phyloP scores from a whole-genome alignment of 2,888 invertebrate species.

The Phyllotreta striolata region DNA sequence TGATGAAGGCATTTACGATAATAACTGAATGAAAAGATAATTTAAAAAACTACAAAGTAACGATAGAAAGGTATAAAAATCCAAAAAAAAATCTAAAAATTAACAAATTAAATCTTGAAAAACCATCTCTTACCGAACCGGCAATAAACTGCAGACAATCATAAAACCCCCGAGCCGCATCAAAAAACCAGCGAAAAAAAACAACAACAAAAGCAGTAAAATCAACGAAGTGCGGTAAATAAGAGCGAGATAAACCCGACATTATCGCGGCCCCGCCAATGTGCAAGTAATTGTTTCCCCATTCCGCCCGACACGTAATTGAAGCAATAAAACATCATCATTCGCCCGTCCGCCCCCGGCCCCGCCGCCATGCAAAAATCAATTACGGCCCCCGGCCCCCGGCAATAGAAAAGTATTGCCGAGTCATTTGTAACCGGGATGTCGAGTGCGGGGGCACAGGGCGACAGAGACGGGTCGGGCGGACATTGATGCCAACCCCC shows the following conservation, averaged over 20 bases:
- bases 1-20: too few relatives aligned
- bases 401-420: slow-evolving; percentile 28
- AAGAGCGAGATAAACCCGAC: background rate
- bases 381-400: slow-evolving; percentile 26
- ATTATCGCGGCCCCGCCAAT: slow-evolving; percentile 11
- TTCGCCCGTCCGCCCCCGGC: slow-evolving; percentile 18
- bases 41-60: too few relatives aligned
- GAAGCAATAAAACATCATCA: slow-evolving; percentile 24
- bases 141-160: too few relatives aligned
- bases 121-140: too few relatives aligned
- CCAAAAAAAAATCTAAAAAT: too few relatives aligned
- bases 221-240: too few relatives aligned
- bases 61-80: too few relatives aligned
- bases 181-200: too few relatives aligned
- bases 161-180: too few relatives aligned
- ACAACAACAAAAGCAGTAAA: too few relatives aligned
- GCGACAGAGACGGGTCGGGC: background rate
- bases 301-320: slow-evolving; percentile 31
- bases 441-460: slow-evolving; percentile 1
- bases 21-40: too few relatives aligned
- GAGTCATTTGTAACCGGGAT: slow-evolving; percentile 22
- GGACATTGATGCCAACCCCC: background rate
- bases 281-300: slow-evolving; percentile 24
- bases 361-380: slow-evolving; percentile 29
- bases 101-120: too few relatives aligned